Base-by-base conservation (phyloP, 2,888 invertebrate species). In the Conistra vaccinii region DNA sequence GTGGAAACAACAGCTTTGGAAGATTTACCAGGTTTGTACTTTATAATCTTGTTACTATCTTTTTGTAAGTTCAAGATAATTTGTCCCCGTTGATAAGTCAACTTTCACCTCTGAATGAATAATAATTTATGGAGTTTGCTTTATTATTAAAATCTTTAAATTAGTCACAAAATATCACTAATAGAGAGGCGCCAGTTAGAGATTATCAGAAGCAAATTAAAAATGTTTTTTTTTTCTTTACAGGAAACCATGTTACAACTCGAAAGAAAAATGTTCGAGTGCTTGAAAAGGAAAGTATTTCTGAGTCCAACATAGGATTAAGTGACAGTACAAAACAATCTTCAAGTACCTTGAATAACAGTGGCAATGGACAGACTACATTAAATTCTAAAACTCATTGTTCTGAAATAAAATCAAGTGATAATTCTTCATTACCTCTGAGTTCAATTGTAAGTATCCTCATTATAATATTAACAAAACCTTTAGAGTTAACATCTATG, bases 1-100 rank as follows among this genome's bases (percentile, higher is more conserved):
- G 91, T 94, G 60, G 96, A 96, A 89, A 89, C 96, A 51, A 96
- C 96, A 76, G 87, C 93, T 26, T 90, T 96, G 79, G 91, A 92
- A 66, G 95, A 96, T 89, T 90, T 96, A 85, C 96, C 96, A 86
- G 96, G 96, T 95, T 91, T 68, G 73, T 32, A 1, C n/a, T 61
- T 32, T 32, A 26, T 14, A n/a, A 10, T 51, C 14, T 32, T 32
- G 14, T 12, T 45, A 51, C 1, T 42, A 6, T 5, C 20, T 17
- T 12, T 48, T 17, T 26, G 26, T 7, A 32, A 20, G n/a, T 73
- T 42, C 6, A 45, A 29, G 3, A 35, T 45, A 32, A 32, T 45
- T 17, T 68, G 68, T 69, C 26, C 29, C 68, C 69, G 26, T 62
- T 62, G 12, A n/a, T 51, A 60, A 45, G 35, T 32, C 14, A 17